Percentiles rank a stretch among this genome's conserved stretches.
Evolutionary conservation across 2,113 vertebrate genomes (phyloP).

Genomic region (Daphoenositta chrysoptera): DNA sequence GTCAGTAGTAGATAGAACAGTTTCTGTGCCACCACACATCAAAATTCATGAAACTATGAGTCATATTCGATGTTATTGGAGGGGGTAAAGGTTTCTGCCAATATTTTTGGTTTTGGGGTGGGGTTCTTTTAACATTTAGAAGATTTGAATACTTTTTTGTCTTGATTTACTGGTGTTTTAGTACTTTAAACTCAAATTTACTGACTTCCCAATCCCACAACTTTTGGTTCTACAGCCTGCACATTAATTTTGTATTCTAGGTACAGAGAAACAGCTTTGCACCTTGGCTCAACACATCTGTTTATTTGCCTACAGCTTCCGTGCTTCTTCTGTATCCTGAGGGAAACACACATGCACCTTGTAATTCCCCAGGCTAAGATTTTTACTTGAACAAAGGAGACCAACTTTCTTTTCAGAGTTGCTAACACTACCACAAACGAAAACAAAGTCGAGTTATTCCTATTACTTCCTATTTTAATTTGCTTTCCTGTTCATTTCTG

Average conservation of each 20-base stretch:
- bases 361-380: neutral
- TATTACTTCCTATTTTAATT: neutral
- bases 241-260: neutral
- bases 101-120: neutral
- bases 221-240: neutral
- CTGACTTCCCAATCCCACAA: neutral
- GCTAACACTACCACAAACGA: neutral
- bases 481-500: neutral
- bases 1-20: neutral
- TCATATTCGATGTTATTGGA: neutral
- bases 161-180: neutral
- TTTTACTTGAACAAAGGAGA: neutral
- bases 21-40: neutral
- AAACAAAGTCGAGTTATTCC: neutral
- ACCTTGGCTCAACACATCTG: neutral
- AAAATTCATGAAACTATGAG: neutral
- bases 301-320: neutral
- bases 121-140: neutral
- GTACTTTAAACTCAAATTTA: neutral
- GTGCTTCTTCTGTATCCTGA: neutral
- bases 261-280: neutral
- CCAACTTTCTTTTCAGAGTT: neutral
- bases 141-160: neutral
- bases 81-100: neutral
- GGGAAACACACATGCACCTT: neutral